These are phyloP conservation scores for Agrotis puta DNA, from an alignment of 2,888 invertebrate species.

Conservation along the genomic window DNA sequence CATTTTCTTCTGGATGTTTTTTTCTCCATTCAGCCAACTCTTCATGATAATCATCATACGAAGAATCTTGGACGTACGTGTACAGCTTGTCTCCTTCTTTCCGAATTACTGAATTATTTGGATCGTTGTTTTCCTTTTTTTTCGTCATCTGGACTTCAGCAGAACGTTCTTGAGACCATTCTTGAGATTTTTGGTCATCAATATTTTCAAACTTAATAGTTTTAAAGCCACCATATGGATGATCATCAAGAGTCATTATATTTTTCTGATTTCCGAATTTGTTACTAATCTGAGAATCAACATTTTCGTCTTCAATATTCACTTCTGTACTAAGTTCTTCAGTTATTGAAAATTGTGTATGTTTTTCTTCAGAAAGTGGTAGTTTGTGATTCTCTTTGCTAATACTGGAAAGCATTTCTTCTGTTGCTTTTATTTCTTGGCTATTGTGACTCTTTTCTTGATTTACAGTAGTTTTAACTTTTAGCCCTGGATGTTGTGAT, in stretches of 20 bases:
- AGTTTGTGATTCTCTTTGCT: neutral
- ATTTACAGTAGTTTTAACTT: conserved; percentile 3
- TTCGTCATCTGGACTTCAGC: no score
- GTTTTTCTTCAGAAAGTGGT: neutral
- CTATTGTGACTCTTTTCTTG: neutral
- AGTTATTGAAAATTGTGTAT: neutral
- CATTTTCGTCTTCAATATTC: neutral
- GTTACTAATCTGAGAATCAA: neutral
- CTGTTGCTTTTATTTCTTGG: neutral
- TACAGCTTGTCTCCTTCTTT: conserved; percentile 65
- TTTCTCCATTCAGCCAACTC: conserved; percentile 51
- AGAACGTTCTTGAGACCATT: neutral
- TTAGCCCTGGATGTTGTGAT: neutral
- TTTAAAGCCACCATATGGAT: neutral
- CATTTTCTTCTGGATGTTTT: conserved; percentile 33
- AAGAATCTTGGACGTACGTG: conserved; percentile 62
- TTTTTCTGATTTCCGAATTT: neutral
- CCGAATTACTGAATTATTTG: conserved; percentile 36
- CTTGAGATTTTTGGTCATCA: neutral
- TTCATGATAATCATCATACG: conserved; percentile 73
- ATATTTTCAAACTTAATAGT: neutral
- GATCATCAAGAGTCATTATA: neutral
- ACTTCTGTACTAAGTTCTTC: neutral
- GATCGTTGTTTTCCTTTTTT: neutral
- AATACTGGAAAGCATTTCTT: neutral